Percentiles rank a stretch among this genome's conserved stretches.
Evolutionary conservation across 2,888 invertebrate genomes (phyloP).

Genomic region (Tolmerus cingulatus): DNA sequence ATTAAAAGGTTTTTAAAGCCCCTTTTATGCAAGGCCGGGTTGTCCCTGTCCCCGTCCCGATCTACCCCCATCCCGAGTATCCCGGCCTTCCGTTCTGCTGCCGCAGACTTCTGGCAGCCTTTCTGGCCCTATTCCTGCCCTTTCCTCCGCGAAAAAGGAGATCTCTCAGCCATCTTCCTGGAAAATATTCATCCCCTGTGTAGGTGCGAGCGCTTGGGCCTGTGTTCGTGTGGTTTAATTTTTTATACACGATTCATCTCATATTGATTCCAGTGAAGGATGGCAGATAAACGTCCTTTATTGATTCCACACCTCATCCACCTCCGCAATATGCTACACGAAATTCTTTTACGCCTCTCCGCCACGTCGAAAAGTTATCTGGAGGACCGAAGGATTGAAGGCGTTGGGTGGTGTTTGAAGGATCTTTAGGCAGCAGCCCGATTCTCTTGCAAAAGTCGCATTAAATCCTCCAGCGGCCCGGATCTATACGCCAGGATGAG

Average conservation of each 20-base stretch:
- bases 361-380: background rate
- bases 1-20: constrained; percentile 39
- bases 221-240: constrained; percentile 35
- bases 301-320: constrained; percentile 30
- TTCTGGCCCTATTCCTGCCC: background rate
- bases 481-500: background rate
- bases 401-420: background rate
- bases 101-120: background rate
- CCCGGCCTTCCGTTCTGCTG: background rate
- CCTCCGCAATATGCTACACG: background rate
- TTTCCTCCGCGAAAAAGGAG: background rate
- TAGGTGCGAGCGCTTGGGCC: background rate
- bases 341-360: constrained; percentile 13
- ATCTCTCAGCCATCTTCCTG: background rate
- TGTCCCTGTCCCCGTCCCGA: background rate
- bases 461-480: constrained; percentile 4
- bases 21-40: constrained; percentile 34
- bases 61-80: background rate
- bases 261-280: constrained; percentile 31
- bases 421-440: background rate
- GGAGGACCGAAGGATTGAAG: background rate
- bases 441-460: constrained; percentile 11
- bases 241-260: constrained; percentile 32
- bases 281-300: constrained; percentile 33
- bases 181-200: background rate